Evolutionary conservation across 2,888 invertebrate genomes (phyloP), one percentile per base, ranked within the genome.

Genomic region (Perithous albicinctus): DNA sequence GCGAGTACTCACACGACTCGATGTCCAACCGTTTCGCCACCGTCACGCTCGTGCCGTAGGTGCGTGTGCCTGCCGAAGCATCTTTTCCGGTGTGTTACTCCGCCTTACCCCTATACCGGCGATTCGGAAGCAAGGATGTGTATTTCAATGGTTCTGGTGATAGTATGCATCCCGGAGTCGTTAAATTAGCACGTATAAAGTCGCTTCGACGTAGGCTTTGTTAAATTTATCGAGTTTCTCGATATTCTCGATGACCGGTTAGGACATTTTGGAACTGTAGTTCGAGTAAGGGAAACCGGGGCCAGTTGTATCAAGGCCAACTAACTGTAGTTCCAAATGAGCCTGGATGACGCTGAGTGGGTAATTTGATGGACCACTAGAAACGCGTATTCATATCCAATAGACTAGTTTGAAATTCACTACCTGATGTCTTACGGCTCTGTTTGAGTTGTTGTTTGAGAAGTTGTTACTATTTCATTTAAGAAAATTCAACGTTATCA

Each of bases 1-100:
- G 74, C 74, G 74, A 66, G 82, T 84, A 87, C 86, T 88, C 87
- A 26, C 67, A 56, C 56, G 87, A 86, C 85, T 85, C 86, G 83
- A 86, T 86, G 81, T 87, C 83, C 70, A 54, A 70, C 29, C 70
- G 56, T 56, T 70, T 70, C 56, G 56, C 56, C 56, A 56, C 26
- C 70, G 56, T 70, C 70, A 70, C 70, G 56, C 29, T 70, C 56
- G 29, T 18, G 70, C 18, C 18, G 10, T 12, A 70, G 54, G 56
- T 70, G 70, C 70, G 70, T 70, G 66, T 70, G 66, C 56, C 41
- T 18, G 43, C 18, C 56, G 18, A 56, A 70, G 41, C 70, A 56
- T 70, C 70, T 70, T 70, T 70, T 56, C 70, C 70, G 41, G 70
- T 70, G 56, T 54, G 56, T 56, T 70, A 70, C 41, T 70, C 70